Evolutionary conservation across 2,888 invertebrate genomes (phyloP), one percentile per base, ranked within the genome.

Genomic region (Fragum whitleyi): DNA sequence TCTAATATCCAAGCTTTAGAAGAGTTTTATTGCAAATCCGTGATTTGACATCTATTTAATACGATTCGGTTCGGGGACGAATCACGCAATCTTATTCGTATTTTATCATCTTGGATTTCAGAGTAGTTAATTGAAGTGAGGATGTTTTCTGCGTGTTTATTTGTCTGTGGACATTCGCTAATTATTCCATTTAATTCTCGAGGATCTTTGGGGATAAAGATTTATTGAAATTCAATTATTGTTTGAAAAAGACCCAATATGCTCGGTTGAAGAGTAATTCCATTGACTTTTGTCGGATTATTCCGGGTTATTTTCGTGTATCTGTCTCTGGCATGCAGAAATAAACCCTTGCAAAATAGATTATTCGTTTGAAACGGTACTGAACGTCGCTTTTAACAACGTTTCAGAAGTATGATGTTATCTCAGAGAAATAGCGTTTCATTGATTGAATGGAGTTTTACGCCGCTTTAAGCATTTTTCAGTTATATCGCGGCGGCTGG

Each of bases 101-200:
- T 83, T 83, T 83, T 83, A 83, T 83, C 77, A 80, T 83, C 78
- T 78, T 57, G 75, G 70, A 72, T 80, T 80, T 80, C 80, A 74
- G 55, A 76, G 68, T 69, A 79, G 83, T 79, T 83, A 79, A 83
- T 83, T 83, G 83, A 79, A 83, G 83, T 78, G 26, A 42, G 72
- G 77, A 74, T 51, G 26, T 80, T 74, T 72, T 69, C 74, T 61
- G 51, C 77, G 83, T 80, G 79, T 83, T 83, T 83, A 83, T 83
- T 80, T 83, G 77, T 83, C 79, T 67, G 59, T 19, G 71, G 73
- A 81, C 71, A 68, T 53, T 32, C 70, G 32, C 74, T 81, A 75
- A 81, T 81, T 71, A 75, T 78, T 75, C 68, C 81, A 72, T 83
- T 83, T 83, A 83, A 83, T 80, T 80, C 76, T 67, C 77, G 67